Evolutionary conservation across 1,140 invertebrate species (phyloP).

Genomic region (Aethina tumida): DNA sequence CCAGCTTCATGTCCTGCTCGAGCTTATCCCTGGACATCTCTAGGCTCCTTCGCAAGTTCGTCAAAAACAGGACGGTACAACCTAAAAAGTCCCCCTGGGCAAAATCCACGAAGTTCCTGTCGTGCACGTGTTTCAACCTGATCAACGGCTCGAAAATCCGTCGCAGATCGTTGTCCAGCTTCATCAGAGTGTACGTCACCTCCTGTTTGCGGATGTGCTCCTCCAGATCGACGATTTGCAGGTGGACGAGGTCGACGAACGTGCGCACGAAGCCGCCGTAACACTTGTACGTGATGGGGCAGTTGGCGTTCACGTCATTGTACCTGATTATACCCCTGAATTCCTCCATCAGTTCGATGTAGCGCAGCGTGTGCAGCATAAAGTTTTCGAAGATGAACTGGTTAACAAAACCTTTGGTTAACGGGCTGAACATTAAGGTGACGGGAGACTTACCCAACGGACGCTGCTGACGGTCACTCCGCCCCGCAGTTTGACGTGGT

Average conservation of each 20-base stretch:
- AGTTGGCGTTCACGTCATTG: no score
- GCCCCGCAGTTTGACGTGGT: conserved; percentile 22
- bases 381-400: conserved; percentile 26
- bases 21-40: conserved; percentile 35
- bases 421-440: conserved; percentile 2
- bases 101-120: conserved; percentile 34
- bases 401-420: conserved; percentile 14
- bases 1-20: conserved; percentile 39
- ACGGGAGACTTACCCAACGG: conserved; percentile 21
- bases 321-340: no score
- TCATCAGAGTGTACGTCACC: conserved; percentile 36
- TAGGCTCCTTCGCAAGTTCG: conserved; percentile 37
- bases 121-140: conserved; percentile 39
- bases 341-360: conserved; percentile 29
- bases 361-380: conserved; percentile 23
- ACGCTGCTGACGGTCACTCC: conserved; percentile 31
- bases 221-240: no score
- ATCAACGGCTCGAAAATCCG: conserved; percentile 33
- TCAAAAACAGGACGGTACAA: conserved; percentile 37
- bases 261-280: no score
- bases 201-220: no score
- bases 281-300: no score
- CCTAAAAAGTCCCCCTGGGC: conserved; percentile 30
- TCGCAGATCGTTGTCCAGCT: conserved; percentile 33
- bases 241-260: no score